phyloP scores from a whole-genome alignment of 2,797 vertebrate species.

The Hippopotamyrus pictus region DNA sequence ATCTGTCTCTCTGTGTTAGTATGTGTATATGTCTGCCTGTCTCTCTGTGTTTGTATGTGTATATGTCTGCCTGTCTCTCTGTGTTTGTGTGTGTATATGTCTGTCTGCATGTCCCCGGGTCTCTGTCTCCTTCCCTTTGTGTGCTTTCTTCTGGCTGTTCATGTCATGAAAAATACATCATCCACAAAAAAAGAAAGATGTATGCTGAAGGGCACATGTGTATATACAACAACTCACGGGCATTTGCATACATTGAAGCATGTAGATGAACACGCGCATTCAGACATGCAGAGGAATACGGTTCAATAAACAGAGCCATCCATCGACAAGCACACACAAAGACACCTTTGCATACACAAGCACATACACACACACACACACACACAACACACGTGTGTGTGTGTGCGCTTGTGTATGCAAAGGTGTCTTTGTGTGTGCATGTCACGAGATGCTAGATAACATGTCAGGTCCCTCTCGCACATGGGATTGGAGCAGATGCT shows the following conservation, averaged over 20 bases:
- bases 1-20: too few species aligned
- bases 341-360: too few species aligned
- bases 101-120: not conserved
- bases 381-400: too few species aligned
- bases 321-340: too few species aligned
- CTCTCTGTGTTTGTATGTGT: too few species aligned
- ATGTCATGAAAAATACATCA: not conserved
- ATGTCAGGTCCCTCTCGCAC: not conserved
- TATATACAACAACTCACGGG: not conserved
- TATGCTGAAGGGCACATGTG: not conserved
- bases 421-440: not conserved
- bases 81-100: too few species aligned
- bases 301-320: not conserved
- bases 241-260: not conserved
- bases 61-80: too few species aligned
- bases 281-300: not conserved
- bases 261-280: not conserved
- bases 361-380: too few species aligned
- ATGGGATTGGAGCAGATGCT: not conserved
- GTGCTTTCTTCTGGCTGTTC: not conserved
- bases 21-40: too few species aligned
- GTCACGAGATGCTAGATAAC: not conserved
- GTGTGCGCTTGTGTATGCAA: not conserved
- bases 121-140: not conserved
- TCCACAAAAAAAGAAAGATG: not conserved